Base-by-base conservation (phyloP, 2,113 vertebrate species). In the Anthoscopus minutus region DNA sequence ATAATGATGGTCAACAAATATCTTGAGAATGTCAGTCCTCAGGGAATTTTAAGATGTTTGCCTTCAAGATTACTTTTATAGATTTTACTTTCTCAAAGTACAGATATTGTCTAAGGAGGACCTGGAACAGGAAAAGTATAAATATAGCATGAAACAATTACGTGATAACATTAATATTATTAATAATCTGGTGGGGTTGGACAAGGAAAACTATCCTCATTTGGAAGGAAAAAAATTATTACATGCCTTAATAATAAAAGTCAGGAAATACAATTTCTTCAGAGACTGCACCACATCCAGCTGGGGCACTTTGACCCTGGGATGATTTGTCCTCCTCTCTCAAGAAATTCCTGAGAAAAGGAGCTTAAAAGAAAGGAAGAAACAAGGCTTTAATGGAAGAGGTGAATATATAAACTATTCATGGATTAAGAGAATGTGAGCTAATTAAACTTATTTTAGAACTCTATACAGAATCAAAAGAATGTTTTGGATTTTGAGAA, bases 131-230 rank as follows among this genome's bases (percentile, higher is more conserved):
- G 5, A 8, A 67, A 16, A 11, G 3, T 72, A 66, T 30, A 89
- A 70, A 42, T n/a, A 66, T 13, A 66, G 17, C 57, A 57, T 35
- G 10, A 76, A 88, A 64, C 8, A 89, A 69, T 44, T 72, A 51
- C 67, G 7, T 69, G 10, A 42, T 47, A 38, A 50, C 51, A 65
- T 79, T 54, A 54, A 35, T 54, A 35, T 37, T 30, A 30, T 79
- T 37, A 66, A 37, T 37, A 54, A 6, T 54, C 13, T 71, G 27
- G 20, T 15, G 15, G 7, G 5, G 12, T 33, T 42, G 25, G 10
- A 20, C 4, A 3, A 76, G 20, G 19, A 57, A 61, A 22, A n/a
- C 1, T 1, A 2, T 33, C 15, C 53, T 48, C 7, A 5, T 31
- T 40, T 87, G 22, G 28, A 73, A 65, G 22, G 35, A 53, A 65